phyloP scores from a whole-genome alignment of 2,797 vertebrate species.

The Moxostoma hubbsi region DNA sequence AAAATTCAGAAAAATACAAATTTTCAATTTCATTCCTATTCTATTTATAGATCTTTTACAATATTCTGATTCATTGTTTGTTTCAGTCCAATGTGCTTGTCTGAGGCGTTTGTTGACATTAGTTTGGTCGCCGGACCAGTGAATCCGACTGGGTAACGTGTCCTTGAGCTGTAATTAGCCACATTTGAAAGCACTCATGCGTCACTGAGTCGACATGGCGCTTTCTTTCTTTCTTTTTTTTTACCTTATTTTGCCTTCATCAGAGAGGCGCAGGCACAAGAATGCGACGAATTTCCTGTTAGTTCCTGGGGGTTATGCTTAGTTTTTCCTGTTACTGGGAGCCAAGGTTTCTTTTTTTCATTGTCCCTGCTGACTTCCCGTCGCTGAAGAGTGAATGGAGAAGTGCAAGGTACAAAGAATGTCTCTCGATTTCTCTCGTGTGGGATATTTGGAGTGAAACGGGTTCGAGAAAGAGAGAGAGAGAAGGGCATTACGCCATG shows the following conservation, averaged over 20 bases:
- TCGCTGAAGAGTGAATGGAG: conserved; percentile 66
- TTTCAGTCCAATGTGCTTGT: not conserved
- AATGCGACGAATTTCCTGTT: conserved; percentile 85
- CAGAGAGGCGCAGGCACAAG: conserved; percentile 67
- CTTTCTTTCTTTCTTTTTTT: conserved; percentile 67
- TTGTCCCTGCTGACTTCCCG: conserved; percentile 77
- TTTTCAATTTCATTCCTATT: not conserved
- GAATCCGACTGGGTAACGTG: not conserved
- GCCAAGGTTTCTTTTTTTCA: conserved; percentile 61
- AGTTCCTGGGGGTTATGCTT: conserved; percentile 82
- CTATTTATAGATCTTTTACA: conserved; percentile 44
- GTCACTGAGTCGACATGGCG: conserved; percentile 47
- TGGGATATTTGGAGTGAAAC: not conserved
- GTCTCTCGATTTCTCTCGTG: not conserved
- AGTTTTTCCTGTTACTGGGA: conserved; percentile 84
- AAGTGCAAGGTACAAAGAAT: conserved; percentile 64
- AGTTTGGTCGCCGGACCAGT: not conserved
- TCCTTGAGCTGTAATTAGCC: conserved; percentile 12
- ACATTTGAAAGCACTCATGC: not conserved
- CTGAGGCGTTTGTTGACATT: not conserved
- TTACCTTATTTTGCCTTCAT: conserved; percentile 74
- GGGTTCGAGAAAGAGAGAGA: too few species aligned
- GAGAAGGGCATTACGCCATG: conserved; percentile 82
- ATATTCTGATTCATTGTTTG: conserved; percentile 12
- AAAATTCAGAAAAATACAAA: not conserved